Base-by-base conservation (phyloP, 2,113 vertebrate species). In the Gobius niger region DNA sequence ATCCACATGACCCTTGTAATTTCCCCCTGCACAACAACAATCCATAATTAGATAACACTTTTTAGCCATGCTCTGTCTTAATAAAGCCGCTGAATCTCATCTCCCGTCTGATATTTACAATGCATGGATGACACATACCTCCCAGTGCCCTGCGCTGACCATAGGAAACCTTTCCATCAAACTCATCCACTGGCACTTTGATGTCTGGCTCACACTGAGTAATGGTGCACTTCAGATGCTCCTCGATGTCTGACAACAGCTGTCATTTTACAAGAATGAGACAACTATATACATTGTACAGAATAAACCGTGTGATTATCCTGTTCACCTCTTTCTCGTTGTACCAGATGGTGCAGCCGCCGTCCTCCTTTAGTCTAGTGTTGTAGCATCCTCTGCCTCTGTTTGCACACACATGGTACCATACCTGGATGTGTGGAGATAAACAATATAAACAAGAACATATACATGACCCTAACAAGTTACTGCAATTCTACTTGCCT, bases 321-420 rank as follows among this genome's bases (percentile, higher is more conserved):
- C 40, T 65, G 11, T 8, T 85, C 50, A 90, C 90, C 87, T 91
- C 90, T 73, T 89, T 91, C 74, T 99, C 98, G 1, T 98, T 98
- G 93, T 99, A 99, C 98, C 98, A 99, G 83, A 99, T 98, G 72
- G 98, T 99, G 77, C 98, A 99, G 18, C 97, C 97, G 6, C 97
- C 98, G 0, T 97, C 95, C 11, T 98, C 96, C 86, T 98, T 99
- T 78, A 99, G 93, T 6, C 91, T 91, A 3, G 97, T 99, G 85
- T 99, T 99, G 0, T 96, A 95, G 86, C 98, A 99, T 0, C 95
- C 95, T 83, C 96, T 93, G 24, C 98, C 98, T 84, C 96, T 92
- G 89, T 90, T 98, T 11, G 94, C 70, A 62, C 98, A 99, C 0
- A 96, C 94, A 0, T 99, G 98, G 87, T 99, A 99, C 98, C 97